A percentile compares a stretch with the other conserved stretches of the same genome.
phyloP scores from a whole-genome alignment of 2,113 vertebrate species.

The Grallaria varia region DNA sequence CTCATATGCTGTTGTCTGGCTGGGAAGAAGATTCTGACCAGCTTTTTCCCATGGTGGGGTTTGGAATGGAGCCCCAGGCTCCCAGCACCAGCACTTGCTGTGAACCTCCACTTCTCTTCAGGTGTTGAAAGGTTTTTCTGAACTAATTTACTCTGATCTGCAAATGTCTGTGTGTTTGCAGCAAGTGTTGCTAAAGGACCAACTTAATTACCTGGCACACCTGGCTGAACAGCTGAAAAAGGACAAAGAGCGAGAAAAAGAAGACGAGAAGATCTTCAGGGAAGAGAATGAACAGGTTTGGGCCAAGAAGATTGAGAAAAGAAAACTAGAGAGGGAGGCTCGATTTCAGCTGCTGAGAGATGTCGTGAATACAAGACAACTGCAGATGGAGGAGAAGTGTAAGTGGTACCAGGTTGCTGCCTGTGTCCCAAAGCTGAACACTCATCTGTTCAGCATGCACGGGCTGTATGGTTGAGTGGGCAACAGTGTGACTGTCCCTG shows the following conservation, averaged over 20 bases:
- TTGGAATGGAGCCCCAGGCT: background rate
- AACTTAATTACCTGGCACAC: conserved; percentile 77
- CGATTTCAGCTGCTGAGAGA: conserved; percentile 78
- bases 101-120: background rate
- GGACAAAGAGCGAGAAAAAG: conserved; percentile 74
- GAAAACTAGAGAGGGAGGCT: conserved; percentile 70
- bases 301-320: conserved; percentile 66
- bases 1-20: fast-evolving
- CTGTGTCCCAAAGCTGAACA: background rate
- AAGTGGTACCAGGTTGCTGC: conserved; percentile 17
- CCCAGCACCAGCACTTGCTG: background rate
- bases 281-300: conserved; percentile 73
- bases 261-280: conserved; percentile 73
- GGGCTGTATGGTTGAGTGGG: background rate
- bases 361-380: conserved; percentile 74
- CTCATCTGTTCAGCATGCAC: fast-evolving
- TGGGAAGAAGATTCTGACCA: background rate
- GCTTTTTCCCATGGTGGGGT: background rate
- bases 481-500: background rate
- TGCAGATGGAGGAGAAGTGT: conserved; percentile 87
- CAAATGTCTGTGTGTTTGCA: conserved; percentile 40
- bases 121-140: background rate
- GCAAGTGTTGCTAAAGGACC: conserved; percentile 78
- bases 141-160: background rate
- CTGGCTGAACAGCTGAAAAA: conserved; percentile 73